Conservation (phyloP, 1,140 invertebrate species). For the Megalopta genalis region DNA sequence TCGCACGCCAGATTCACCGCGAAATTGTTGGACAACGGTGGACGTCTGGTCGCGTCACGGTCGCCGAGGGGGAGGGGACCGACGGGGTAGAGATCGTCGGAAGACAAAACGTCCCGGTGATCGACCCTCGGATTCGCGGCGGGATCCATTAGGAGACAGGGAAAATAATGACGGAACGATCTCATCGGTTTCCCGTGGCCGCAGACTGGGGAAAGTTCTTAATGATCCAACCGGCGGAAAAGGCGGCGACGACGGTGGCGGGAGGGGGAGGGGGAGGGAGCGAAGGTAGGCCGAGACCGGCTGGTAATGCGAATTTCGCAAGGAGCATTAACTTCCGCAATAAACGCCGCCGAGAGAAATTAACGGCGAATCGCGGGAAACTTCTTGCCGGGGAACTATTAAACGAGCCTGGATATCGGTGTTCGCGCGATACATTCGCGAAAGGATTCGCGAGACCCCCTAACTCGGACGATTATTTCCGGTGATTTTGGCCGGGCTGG, state of each 20-base stretch:
- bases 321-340: slow-evolving; percentile 47
- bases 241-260: neutral
- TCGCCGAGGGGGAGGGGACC: neutral
- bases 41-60: neutral
- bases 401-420: slow-evolving; percentile 38
- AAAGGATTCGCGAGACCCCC: too few relatives aligned
- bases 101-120: slow-evolving; percentile 33
- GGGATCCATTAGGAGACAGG: slow-evolving; percentile 40
- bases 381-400: slow-evolving; percentile 42
- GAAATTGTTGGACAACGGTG: slow-evolving; percentile 24
- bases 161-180: slow-evolving; percentile 49
- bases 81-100: neutral
- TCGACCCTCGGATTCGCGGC: slow-evolving; percentile 2
- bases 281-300: neutral
- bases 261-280: too few relatives aligned
- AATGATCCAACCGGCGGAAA: slow-evolving; percentile 19
- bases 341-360: slow-evolving; percentile 56
- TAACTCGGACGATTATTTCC: slow-evolving; percentile 4
- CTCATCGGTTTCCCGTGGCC: slow-evolving; percentile 38
- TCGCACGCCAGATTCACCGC: slow-evolving; percentile 10
- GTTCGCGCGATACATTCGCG: slow-evolving; percentile 3
- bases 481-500: neutral
- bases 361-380: slow-evolving; percentile 45
- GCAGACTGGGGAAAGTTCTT: slow-evolving; percentile 43
- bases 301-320: slow-evolving; percentile 57